phyloP scores from a whole-genome alignment of 2,797 vertebrate species.

The Channa striata region DNA sequence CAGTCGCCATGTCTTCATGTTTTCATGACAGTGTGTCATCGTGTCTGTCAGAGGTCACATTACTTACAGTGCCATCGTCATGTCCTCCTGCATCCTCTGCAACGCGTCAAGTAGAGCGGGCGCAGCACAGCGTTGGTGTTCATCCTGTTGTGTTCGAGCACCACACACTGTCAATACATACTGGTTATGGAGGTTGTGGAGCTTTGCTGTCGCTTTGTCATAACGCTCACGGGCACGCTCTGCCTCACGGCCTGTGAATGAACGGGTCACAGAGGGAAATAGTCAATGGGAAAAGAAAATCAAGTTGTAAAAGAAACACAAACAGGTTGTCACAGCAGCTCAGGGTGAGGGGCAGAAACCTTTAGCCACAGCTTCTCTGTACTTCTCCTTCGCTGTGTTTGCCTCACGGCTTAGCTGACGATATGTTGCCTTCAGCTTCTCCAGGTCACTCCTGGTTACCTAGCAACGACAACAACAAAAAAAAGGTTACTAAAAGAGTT shows the following conservation, averaged over 20 bases:
- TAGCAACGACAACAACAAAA: conserved; percentile 66
- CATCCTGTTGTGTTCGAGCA: conserved; percentile 92
- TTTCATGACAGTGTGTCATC: no score
- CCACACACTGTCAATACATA: conserved; percentile 94
- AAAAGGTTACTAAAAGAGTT: neutral
- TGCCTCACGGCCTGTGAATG: conserved; percentile 89
- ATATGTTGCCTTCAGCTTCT: conserved; percentile 93
- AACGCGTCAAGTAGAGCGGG: conserved; percentile 93
- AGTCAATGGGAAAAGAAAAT: no score
- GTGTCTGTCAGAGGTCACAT: conserved; percentile 3
- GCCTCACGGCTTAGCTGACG: conserved; percentile 95
- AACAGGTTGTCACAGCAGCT: no score
- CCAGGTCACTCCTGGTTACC: conserved; percentile 95
- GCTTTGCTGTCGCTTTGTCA: conserved; percentile 95
- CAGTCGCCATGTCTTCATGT: no score
- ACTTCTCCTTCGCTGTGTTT: conserved; percentile 94
- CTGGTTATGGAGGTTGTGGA: conserved; percentile 95
- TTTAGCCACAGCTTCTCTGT: conserved; percentile 93
- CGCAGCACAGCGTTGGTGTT: conserved; percentile 89
- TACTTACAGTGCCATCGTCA: conserved; percentile 95
- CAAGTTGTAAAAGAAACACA: no score
- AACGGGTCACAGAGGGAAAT: neutral
- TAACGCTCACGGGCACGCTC: conserved; percentile 96
- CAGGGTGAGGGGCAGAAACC: conserved; percentile 72
- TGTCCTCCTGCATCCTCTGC: conserved; percentile 98